Base-by-base conservation (phyloP, 2,113 vertebrate genomes). In the Salminus brasiliensis region DNA sequence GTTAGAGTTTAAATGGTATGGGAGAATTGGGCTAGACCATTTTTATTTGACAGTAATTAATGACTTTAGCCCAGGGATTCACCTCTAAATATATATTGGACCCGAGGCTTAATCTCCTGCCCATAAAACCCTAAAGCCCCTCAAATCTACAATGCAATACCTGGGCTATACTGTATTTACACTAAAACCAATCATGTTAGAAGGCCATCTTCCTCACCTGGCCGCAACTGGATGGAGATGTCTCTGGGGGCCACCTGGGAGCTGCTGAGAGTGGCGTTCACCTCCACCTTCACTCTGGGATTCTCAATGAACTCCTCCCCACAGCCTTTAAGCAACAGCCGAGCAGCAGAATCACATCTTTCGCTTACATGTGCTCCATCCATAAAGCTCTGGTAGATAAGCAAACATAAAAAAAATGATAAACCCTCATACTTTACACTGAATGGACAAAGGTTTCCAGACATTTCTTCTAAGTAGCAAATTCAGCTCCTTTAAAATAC, bases 201-300 rank as follows among this genome's bases (percentile, higher is more conserved):
- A 21, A 39, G 30, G 13, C 23, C 49, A 5, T 65, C 5, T 25
- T 45, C 34, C 87, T 76, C 90, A 98, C 98, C 98, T 96, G 96
- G 95, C 80, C 84, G 91, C 47, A 99, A 93, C 0, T 94, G 94
- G 82, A 97, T 68, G 59, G 90, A 91, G 84, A 97, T 92, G 87
- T 95, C 93, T 87, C 76, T 90, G 21, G 97, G 97, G n/a, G 92
- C 93, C 89, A 98, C 96, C 90, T 99, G 98, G 0, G 91, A 95
- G 84, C 94, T 93, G 81, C 90, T 89, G 81, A 92, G 82, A 2
- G 88, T 93, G 78, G 92, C 80, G 75, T 88, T 91, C 74, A 94
- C 89, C 80, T 93, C 92, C 84, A 96, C 93, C 83, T 66, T 94
- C 76, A 92, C 88, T 65, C 87, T 87, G 2, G 94, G 92, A 30